A percentile compares a stretch with the other conserved stretches of the same genome.
phyloP scores from a whole-genome alignment of 2,888 invertebrate genomes.

The Entomobrya proxima region DNA sequence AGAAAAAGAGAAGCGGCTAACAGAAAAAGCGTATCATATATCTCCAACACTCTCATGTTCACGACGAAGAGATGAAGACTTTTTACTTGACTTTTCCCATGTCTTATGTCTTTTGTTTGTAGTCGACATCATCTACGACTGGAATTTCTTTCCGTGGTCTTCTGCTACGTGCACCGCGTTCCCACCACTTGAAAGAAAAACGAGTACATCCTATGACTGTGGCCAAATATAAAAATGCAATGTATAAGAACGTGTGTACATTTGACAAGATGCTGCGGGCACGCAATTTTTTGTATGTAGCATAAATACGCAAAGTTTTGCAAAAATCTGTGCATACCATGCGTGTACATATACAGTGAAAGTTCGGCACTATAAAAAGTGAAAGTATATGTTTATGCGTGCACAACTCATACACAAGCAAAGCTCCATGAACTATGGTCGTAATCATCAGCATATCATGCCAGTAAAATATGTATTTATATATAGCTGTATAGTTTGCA shows the following conservation, averaged over 20 bases:
- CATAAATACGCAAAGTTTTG: neutral
- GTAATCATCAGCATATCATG: slow-evolving; percentile 11
- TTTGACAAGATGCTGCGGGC: slow-evolving; percentile 2
- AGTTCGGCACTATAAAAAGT: neutral
- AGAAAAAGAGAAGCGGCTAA: neutral
- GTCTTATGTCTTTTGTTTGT: slow-evolving; percentile 12
- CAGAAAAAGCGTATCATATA: neutral
- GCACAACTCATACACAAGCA: neutral
- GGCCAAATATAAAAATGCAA: slow-evolving; percentile 32
- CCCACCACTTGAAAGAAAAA: neutral
- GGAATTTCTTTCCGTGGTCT: neutral
- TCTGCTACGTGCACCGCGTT: slow-evolving; percentile 7
- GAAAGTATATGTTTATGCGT: neutral
- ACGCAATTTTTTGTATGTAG: slow-evolving; percentile 10
- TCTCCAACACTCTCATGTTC: neutral
- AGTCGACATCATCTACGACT: slow-evolving; percentile 15
- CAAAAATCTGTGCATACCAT: neutral
- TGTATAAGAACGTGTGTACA: slow-evolving; percentile 16
- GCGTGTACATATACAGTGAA: neutral
- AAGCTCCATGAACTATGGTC: neutral
- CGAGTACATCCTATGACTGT: neutral
- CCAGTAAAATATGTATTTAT: neutral
- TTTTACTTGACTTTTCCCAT: slow-evolving; percentile 22
- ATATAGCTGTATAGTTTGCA: slow-evolving; percentile 14
- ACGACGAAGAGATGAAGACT: slow-evolving; percentile 23